Base-by-base conservation (phyloP, 2,888 invertebrate genomes). In the Mythimna impura region DNA sequence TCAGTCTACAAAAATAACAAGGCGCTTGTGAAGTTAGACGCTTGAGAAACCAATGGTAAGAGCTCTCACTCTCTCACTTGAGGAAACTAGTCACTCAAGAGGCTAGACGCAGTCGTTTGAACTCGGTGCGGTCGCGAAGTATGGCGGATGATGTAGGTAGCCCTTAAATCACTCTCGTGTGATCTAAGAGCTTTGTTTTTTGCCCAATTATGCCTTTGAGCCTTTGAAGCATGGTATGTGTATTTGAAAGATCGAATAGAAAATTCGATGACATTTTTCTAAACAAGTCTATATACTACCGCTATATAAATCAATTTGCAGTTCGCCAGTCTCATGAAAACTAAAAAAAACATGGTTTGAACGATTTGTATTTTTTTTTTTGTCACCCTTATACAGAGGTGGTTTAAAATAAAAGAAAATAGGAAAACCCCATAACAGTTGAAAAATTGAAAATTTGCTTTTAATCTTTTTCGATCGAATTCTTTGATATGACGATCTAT, bases 21-120 rank as follows among this genome's bases (percentile, higher is more conserved):
- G 72, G 54, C 22, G 36, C 52, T 73, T 73, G 71, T 76, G 78
- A 84, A 82, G 54, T 67, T 62, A 71, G 75, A 63, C 34, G 70
- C 62, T 84, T 76, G 68, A 82, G 70, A 71, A 57, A 65, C 64
- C 70, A 69, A 71, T 72, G 52, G 55, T 66, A 78, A 82, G 78
- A 69, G 78, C 71, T 54, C 67, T 61, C 68, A 69, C 82, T 80
- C 71, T 57, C 69, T 55, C 64, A 72, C 84, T 84, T 34, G 66
- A 78, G 62, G 66, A 68, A 82, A 81, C 83, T 82, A 80, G 75
- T 78, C 77, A 62, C 70, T 80, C 68, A 73, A 84, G 84, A 69
- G 76, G 77, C 54, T 60, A 65, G 65, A 73, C 71, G 54, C n/a
- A 76, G 68, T 72, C 77, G 82, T 84, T 84, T 84, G 82, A 74